Conservation (phyloP, 2,113 vertebrate genomes). For the Herpailurus yagouaroundi region DNA sequence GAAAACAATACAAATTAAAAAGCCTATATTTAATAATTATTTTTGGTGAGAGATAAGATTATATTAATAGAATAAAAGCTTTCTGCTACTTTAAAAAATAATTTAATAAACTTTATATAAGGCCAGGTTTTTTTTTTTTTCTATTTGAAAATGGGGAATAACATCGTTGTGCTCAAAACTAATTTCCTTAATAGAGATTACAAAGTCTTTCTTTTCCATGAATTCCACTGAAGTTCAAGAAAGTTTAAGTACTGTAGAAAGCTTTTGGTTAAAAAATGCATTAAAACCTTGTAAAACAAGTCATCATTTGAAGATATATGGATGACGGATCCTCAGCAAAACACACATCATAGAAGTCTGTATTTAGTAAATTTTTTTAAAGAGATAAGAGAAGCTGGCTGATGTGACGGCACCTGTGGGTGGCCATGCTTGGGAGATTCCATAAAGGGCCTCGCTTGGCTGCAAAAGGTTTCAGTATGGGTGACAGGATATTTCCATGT, state of each 20-base stretch:
- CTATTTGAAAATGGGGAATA: neutral
- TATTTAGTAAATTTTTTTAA: conserved; percentile 46
- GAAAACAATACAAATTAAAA: neutral
- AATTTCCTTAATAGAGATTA: neutral
- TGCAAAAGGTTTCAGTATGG: conserved; percentile 75
- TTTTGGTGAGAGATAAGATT: neutral
- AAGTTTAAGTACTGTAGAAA: neutral
- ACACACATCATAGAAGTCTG: neutral
- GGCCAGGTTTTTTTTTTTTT: neutral
- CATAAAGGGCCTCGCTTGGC: conserved; percentile 65
- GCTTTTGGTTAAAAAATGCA: neutral
- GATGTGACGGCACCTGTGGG: conserved; percentile 70
- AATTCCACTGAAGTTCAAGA: neutral
- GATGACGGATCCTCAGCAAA: neutral
- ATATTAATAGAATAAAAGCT: conserved; percentile 23
- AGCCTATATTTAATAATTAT: neutral
- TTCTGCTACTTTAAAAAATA: neutral
- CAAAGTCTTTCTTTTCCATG: neutral
- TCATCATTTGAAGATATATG: neutral
- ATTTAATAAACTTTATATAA: neutral
- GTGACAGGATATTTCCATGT: conserved; percentile 79
- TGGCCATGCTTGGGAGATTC: conserved; percentile 81
- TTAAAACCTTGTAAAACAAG: neutral
- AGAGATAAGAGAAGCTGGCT: conserved; percentile 44
- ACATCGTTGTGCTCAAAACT: neutral